These are phyloP conservation scores for Chymomyza amoena DNA, from an alignment of 2,888 invertebrate species.

Conservation along the genomic window DNA sequence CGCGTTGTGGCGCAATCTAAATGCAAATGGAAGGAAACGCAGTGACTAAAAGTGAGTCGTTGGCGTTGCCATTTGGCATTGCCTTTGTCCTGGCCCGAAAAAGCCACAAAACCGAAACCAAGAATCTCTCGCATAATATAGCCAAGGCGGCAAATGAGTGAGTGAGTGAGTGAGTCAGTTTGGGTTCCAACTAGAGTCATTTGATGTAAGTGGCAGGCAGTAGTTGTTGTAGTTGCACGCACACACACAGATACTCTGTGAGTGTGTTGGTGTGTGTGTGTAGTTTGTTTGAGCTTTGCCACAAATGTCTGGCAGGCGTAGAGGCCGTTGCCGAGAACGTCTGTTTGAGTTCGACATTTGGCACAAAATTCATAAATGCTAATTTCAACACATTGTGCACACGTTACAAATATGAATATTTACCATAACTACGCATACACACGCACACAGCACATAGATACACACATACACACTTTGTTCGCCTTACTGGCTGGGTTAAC, in stretches of 20 bases:
- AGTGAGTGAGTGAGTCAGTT: constrained; percentile 46
- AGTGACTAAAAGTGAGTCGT: constrained; percentile 41
- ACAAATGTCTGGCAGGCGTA: constrained; percentile 22
- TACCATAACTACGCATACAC: constrained; percentile 65
- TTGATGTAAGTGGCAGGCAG: constrained; percentile 28
- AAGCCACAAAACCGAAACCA: constrained; percentile 66
- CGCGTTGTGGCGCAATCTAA: constrained; percentile 57
- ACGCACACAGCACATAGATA: constrained; percentile 2
- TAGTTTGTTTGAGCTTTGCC: constrained; percentile 30
- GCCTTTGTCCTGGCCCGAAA: constrained; percentile 27
- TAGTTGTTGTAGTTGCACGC: constrained; percentile 12
- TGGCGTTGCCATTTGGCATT: background rate
- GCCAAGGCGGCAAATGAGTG: constrained; percentile 9
- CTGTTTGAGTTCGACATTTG: constrained; percentile 65
- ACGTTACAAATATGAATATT: constrained; percentile 73
- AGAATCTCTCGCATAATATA: constrained; percentile 62
- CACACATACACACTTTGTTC: constrained; percentile 38
- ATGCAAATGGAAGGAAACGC: constrained; percentile 63
- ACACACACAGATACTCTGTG: background rate
- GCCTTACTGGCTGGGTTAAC: constrained; percentile 17
- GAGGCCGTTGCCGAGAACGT: constrained; percentile 42
- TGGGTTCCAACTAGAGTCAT: constrained; percentile 31
- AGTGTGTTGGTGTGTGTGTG: constrained; percentile 10
- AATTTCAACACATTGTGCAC: constrained; percentile 75
- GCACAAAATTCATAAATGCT: constrained; percentile 76